Conservation (phyloP, 2,113 vertebrate species). For the Chloroceryle aenea region DNA sequence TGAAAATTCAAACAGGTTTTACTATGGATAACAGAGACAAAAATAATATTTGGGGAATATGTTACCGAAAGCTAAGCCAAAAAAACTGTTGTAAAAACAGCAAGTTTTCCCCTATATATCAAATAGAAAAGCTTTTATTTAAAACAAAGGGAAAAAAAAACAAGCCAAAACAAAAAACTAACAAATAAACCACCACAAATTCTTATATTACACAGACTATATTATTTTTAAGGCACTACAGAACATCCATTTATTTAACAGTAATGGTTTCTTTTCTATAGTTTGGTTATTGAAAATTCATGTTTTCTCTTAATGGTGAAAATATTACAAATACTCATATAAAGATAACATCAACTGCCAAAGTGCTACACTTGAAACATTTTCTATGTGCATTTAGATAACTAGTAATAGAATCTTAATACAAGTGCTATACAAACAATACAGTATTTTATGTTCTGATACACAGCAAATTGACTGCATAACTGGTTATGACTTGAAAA, state of each 20-base stretch:
- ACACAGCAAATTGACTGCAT: neutral
- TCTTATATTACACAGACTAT: neutral
- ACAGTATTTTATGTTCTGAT: neutral
- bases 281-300: neutral
- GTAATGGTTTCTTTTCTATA: neutral
- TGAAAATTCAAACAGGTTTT: neutral
- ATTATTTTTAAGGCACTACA: neutral
- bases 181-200: neutral
- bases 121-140: neutral
- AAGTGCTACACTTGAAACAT: neutral
- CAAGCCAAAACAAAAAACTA: no score
- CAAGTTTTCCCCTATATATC: rapidly evolving
- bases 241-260: neutral
- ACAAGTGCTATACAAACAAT: neutral
- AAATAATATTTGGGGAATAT: neutral
- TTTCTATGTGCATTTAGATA: neutral
- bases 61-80: neutral
- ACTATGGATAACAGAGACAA: neutral
- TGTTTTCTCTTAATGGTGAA: neutral
- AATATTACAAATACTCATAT: neutral
- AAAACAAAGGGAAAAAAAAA: neutral
- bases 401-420: neutral
- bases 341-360: neutral
- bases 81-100: neutral
- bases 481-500: neutral